These are phyloP conservation scores for Scomberomorus guttatus DNA, from an alignment of 2,797 vertebrate species.

Conservation along the genomic window DNA sequence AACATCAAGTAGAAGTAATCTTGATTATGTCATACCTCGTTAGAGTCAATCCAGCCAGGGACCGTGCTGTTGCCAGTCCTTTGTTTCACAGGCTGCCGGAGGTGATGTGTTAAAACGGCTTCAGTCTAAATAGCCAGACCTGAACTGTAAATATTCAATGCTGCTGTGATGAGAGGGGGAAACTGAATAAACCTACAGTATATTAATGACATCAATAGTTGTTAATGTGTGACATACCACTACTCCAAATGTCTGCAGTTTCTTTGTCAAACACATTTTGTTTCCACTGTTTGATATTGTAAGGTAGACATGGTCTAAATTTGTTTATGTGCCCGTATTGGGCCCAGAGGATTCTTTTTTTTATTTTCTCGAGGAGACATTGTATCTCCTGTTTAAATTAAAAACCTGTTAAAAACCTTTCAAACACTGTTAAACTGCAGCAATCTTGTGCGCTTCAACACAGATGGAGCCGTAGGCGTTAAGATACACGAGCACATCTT, in stretches of 20 bases:
- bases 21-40: conserved; percentile 74
- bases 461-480: conserved; percentile 45
- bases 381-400: conserved; percentile 39
- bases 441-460: conserved; percentile 25
- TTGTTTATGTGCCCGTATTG: conserved; percentile 6
- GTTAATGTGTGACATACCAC: conserved; percentile 24
- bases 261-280: background rate
- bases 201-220: conserved; percentile 37
- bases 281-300: background rate
- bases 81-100: conserved; percentile 66
- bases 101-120: conserved; percentile 62
- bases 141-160: conserved; percentile 39
- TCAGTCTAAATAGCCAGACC: conserved; percentile 26
- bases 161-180: conserved; percentile 25
- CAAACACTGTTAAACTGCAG: conserved; percentile 30
- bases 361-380: conserved; percentile 25
- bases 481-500: conserved; percentile 49
- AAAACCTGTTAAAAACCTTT: conserved; percentile 41
- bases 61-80: conserved; percentile 44
- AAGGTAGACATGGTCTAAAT: background rate
- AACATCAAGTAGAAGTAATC: conserved; percentile 70
- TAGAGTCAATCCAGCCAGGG: conserved; percentile 57
- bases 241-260: background rate
- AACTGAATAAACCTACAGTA: conserved; percentile 5
- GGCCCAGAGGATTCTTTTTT: conserved; percentile 1